A percentile compares a stretch with the other conserved stretches of the same genome.
Conservation (phyloP, 1,140 invertebrate species). For the Cyrtorhinus lividipennis region DNA sequence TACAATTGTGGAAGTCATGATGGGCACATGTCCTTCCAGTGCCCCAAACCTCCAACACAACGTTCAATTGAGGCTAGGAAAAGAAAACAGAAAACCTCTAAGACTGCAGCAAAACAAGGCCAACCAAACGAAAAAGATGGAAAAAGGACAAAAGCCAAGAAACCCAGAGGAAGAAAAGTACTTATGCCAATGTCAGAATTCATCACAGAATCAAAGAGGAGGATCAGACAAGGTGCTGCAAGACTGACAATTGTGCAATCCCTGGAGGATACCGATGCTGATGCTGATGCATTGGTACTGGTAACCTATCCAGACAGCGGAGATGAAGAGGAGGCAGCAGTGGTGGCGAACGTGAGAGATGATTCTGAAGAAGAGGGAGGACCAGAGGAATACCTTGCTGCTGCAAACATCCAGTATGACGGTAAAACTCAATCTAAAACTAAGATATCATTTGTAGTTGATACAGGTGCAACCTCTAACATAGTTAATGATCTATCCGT, state of each 20-base stretch:
- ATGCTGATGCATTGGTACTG: background rate
- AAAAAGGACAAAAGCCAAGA: too few species aligned
- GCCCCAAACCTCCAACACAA: background rate
- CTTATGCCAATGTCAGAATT: background rate
- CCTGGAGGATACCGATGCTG: background rate
- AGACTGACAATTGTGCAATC: background rate
- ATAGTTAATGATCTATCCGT: background rate
- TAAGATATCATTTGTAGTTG: background rate
- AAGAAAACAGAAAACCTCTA: background rate
- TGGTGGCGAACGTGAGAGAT: background rate
- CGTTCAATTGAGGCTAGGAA: background rate
- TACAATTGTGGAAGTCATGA: background rate
- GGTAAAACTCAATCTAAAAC: background rate
- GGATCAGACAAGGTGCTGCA: background rate
- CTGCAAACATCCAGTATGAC: background rate
- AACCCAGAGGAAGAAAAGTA: background rate
- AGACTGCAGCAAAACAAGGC: background rate
- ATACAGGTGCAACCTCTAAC: background rate
- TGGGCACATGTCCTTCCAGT: background rate
- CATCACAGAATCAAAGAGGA: background rate
- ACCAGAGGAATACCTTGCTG: background rate
- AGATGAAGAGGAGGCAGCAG: background rate
- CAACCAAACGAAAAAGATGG: too few species aligned
- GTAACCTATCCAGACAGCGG: background rate
- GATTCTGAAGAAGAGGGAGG: background rate